phyloP scores from a whole-genome alignment of 2,888 invertebrate genomes.

The Rhagophthalmus giganteus region DNA sequence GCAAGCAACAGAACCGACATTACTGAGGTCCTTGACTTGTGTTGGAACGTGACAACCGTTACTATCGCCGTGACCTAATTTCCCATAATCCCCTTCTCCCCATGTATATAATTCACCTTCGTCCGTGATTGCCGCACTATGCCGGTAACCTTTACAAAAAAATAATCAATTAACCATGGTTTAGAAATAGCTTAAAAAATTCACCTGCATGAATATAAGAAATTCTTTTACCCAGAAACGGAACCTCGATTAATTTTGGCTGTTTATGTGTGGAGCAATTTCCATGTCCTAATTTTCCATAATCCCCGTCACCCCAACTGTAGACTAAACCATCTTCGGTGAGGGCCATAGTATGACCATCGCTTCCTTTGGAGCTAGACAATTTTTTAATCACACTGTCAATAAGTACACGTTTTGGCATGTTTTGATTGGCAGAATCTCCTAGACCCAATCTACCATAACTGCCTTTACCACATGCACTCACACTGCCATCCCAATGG shows the following conservation, averaged over 20 bases:
- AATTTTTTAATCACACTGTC: constrained; percentile 58
- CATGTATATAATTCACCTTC: constrained; percentile 62
- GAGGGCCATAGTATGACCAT: constrained; percentile 61
- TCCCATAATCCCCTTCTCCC: constrained; percentile 63
- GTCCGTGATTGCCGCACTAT: constrained; percentile 62
- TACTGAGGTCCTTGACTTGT: constrained; percentile 60
- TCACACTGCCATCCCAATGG: constrained; percentile 61
- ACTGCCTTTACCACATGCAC: constrained; percentile 66
- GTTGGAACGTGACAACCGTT: constrained; percentile 62
- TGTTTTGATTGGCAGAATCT: constrained; percentile 63
- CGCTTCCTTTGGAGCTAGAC: constrained; percentile 62
- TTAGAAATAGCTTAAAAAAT: constrained; percentile 4
- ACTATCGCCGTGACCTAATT: constrained; percentile 65
- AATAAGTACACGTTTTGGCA: constrained; percentile 60
- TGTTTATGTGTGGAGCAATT: constrained; percentile 59
- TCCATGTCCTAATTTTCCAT: constrained; percentile 62
- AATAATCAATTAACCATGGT: too few relatives aligned
- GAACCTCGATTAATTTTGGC: constrained; percentile 59
- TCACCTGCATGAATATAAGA: constrained; percentile 59
- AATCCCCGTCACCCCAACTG: constrained; percentile 65
- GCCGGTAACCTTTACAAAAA: constrained; percentile 55
- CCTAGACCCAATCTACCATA: constrained; percentile 67
- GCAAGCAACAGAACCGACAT: constrained; percentile 62
- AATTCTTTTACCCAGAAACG: constrained; percentile 56
- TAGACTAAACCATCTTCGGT: constrained; percentile 60